Base-by-base conservation (phyloP, 2,113 vertebrate genomes). In the Antechinus stuartii region DNA sequence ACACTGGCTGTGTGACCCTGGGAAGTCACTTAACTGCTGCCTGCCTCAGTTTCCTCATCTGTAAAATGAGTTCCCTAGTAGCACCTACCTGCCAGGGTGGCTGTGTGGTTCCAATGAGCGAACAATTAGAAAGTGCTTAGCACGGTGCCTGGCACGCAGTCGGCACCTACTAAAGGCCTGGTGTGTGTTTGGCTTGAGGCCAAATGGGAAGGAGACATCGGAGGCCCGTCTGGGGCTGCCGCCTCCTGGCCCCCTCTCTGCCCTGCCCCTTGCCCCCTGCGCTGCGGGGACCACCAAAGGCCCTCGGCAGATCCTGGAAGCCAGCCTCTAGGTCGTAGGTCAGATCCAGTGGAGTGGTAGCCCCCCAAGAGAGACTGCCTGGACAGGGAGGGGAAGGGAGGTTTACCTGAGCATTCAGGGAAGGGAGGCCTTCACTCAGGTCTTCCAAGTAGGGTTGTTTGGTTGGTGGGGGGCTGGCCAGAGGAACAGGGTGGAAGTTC, bases 391-490 rank as follows among this genome's bases (percentile, higher is more conserved):
- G 0, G 91, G 53, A 26, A 22, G 23, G 61, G 90, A 3, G 26
- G 5, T 1, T 52, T 90, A 96, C 93, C 95, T 95, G 56, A 92
- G 97, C 56, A 0, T 0, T 89, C 47, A 27, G 53, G 35, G 95
- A 97, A 96, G 96, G 95, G 89, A 94, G 93, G 55, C 96, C 91
- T 56, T 96, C 57, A 76, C 97, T 97, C 91, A 98, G 97, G 61
- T 98, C 97, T 93, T 96, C 94, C 90, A 97, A 95, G 94, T 89
- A 46, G n/a, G 97, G 97, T 90, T 54, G 95, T 97, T 97, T 97
- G 94, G 96, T 97, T 42, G 98, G 97, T 30, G 54, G 23, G 98
- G 49, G 98, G 94, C 97, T 98, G 49, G 98, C 97, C 92, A 97
- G 97, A 56, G 98, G 97, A 52, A 95, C 94, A 47, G 91, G 92